phyloP scores from a whole-genome alignment of 2,113 vertebrate species.

The Cariama cristata region DNA sequence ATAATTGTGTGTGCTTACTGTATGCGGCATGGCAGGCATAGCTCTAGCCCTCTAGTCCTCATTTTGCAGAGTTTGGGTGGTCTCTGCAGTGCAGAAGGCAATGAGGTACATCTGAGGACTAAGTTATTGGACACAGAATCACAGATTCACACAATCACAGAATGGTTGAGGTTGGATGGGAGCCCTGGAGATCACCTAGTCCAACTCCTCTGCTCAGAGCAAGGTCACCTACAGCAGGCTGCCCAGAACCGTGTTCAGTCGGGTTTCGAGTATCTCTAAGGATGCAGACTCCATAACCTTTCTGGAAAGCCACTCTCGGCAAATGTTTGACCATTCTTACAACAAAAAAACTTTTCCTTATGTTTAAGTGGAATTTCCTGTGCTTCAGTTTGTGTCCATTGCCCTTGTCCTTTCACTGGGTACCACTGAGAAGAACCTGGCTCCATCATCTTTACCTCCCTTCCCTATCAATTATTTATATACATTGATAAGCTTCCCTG shows the following conservation, averaged over 20 bases:
- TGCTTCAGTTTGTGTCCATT: not conserved
- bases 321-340: not conserved
- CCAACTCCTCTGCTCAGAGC: not conserved
- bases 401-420: not conserved
- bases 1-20: not conserved
- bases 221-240: not conserved
- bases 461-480: not conserved
- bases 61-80: not conserved
- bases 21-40: not conserved
- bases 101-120: not conserved
- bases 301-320: not conserved
- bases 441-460: not conserved
- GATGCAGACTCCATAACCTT: not conserved
- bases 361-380: not conserved
- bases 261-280: not conserved
- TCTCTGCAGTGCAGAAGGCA: not conserved
- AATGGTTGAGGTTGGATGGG: fast-evolving
- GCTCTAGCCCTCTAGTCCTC: not conserved
- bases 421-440: not conserved
- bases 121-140: not conserved
- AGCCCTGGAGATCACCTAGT: not conserved
- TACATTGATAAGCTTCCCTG: not conserved
- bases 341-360: not conserved
- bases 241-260: not conserved
- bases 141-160: not conserved